A percentile compares a stretch with the other conserved stretches of the same genome.
These are phyloP conservation scores for Sminthurides aquaticus DNA, from an alignment of 2,888 invertebrate genomes.

Conservation along the genomic window DNA sequence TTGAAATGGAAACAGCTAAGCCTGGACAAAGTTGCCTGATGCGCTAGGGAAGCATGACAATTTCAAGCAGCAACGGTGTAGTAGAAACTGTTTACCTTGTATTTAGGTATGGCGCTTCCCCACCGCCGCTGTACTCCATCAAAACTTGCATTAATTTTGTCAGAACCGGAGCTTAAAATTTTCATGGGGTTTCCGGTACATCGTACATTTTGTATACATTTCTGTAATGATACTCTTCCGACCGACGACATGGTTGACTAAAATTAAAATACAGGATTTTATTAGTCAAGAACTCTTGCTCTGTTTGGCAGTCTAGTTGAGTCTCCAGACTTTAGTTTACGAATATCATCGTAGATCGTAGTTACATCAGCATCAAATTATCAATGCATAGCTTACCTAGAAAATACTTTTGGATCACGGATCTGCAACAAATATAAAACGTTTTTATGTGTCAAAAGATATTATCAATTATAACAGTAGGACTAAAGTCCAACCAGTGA, in stretches of 20 bases:
- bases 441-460: too few species aligned
- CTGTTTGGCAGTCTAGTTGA: too few species aligned
- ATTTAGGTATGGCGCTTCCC: background rate
- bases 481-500: too few species aligned
- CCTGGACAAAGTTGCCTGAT: background rate
- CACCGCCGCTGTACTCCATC: slow-evolving; percentile 5
- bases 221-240: slow-evolving; percentile 8
- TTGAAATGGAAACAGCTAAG: slow-evolving; percentile 4
- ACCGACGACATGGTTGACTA: background rate
- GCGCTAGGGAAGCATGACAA: background rate
- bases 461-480: too few species aligned
- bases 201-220: slow-evolving; percentile 11
- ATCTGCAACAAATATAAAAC: too few species aligned
- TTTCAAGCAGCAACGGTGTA: background rate
- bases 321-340: too few species aligned
- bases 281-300: background rate
- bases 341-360: too few species aligned
- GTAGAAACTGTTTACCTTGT: background rate
- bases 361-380: too few species aligned
- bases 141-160: background rate
- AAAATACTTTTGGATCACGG: too few species aligned
- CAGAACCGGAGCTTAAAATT: slow-evolving; percentile 1
- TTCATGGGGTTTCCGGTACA: slow-evolving; percentile 4
- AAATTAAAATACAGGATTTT: background rate
- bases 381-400: too few species aligned